A percentile compares a stretch with the other conserved stretches of the same genome.
These are phyloP conservation scores for Geotrypetes seraphini DNA, from an alignment of 2,797 vertebrate genomes.

Conservation along the genomic window DNA sequence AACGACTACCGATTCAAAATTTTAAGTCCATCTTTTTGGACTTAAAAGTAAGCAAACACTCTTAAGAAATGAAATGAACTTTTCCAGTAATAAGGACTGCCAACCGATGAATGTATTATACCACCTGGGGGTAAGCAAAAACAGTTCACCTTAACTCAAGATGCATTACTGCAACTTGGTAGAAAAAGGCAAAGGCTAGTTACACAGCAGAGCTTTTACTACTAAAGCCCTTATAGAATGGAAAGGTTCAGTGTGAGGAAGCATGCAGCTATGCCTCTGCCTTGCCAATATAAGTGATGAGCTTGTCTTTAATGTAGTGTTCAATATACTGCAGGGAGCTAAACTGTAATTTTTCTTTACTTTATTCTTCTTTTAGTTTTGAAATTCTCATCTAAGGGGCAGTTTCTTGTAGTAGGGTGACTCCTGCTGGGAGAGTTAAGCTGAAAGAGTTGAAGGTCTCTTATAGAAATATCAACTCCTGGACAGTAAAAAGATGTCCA, in stretches of 20 bases:
- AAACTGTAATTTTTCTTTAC: slow-evolving; percentile 74
- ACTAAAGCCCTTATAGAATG: slow-evolving; percentile 72
- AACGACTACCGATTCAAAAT: too few species aligned
- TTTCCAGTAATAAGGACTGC: too few species aligned
- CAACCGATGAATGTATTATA: too few species aligned
- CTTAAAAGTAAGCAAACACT: too few species aligned
- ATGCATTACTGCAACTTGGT: too few species aligned
- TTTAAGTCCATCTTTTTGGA: too few species aligned
- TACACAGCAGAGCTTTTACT: slow-evolving; percentile 70
- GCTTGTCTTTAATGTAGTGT: slow-evolving; percentile 74
- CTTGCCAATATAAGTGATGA: slow-evolving; percentile 66
- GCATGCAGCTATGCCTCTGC: slow-evolving; percentile 74
- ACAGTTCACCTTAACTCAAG: too few species aligned
- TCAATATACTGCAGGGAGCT: slow-evolving; percentile 66
- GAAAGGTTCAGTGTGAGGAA: slow-evolving; percentile 76
- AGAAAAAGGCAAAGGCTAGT: too few species aligned
- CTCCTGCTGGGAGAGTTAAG: slow-evolving; percentile 78
- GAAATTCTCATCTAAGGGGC: slow-evolving; percentile 76
- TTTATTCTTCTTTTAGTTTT: slow-evolving; percentile 77
- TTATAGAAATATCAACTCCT: slow-evolving; percentile 76
- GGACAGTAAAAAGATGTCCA: slow-evolving; percentile 76
- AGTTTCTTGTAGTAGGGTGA: slow-evolving; percentile 73
- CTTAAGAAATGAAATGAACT: too few species aligned
- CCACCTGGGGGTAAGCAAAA: too few species aligned
- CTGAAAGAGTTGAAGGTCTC: slow-evolving; percentile 77